Conservation (phyloP, 2,113 vertebrate species). For the Narcine bancroftii region DNA sequence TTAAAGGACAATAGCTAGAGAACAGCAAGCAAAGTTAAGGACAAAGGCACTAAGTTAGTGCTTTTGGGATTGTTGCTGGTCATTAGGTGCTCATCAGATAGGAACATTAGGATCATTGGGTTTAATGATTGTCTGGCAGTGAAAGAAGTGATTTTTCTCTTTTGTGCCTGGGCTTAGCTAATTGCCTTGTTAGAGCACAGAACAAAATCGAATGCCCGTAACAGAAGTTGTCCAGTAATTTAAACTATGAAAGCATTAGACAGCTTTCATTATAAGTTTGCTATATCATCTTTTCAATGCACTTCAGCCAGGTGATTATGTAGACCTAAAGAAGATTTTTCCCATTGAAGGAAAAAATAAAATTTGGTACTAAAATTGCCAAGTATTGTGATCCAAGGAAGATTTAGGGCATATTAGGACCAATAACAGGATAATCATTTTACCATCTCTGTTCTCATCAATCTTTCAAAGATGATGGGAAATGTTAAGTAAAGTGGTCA, state of each 20-base stretch:
- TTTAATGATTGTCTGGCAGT: constrained; percentile 6
- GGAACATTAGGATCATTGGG: constrained; percentile 6
- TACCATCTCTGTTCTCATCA: background rate
- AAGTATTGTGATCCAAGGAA: background rate
- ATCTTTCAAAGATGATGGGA: background rate
- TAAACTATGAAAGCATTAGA: background rate
- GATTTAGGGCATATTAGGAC: background rate
- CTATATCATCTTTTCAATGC: background rate
- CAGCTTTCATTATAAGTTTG: background rate
- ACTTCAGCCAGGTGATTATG: background rate
- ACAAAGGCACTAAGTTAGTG: constrained; percentile 3
- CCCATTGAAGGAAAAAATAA: background rate
- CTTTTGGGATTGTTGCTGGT: background rate
- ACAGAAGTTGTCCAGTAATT: constrained; percentile 11
- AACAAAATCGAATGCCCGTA: background rate
- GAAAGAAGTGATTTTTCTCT: constrained; percentile 7
- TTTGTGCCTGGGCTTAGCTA: background rate
- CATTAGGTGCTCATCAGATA: constrained; percentile 6
- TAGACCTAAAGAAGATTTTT: background rate
- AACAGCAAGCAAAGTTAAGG: constrained; percentile 1
- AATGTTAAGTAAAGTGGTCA: background rate
- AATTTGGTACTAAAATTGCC: background rate
- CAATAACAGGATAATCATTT: background rate
- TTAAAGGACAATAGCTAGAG: background rate
- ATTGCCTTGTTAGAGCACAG: background rate